These are phyloP conservation scores for Carlito syrichta DNA, from an alignment of 2,113 vertebrate species.

Conservation along the genomic window DNA sequence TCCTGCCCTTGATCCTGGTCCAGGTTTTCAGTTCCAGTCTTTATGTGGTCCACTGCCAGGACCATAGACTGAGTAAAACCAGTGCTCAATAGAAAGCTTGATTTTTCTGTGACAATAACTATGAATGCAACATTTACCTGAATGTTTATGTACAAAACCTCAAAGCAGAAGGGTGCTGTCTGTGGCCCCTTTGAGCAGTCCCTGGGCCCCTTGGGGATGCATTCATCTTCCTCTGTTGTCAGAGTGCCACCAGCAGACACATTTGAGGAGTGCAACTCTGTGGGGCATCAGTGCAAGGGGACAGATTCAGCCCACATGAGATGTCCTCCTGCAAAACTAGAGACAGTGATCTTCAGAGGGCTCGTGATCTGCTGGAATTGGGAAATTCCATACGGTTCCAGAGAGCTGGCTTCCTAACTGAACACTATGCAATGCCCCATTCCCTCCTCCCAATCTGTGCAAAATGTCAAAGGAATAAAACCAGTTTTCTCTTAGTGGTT, in stretches of 20 bases:
- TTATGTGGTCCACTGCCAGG: not conserved
- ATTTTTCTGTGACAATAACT: slow-evolving; percentile 9
- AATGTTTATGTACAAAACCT: not conserved
- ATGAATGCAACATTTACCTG: not conserved
- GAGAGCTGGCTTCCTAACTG: not conserved
- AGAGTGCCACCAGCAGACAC: not conserved
- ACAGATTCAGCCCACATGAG: not conserved
- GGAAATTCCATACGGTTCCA: not conserved
- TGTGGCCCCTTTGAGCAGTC: not conserved
- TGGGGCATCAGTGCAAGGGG: not conserved
- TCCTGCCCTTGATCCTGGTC: not conserved
- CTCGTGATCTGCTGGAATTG: not conserved
- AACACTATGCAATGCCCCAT: not conserved
- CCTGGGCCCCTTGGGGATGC: not conserved
- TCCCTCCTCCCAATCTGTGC: not conserved
- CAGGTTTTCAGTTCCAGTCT: not conserved
- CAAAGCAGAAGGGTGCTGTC: too few relatives aligned
- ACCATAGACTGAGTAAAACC: not conserved
- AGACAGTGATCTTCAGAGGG: not conserved
- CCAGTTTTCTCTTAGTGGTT: not conserved
- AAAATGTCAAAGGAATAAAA: not conserved
- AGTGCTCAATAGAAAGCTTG: not conserved
- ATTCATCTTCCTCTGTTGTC: not conserved
- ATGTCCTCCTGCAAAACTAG: rapidly evolving
- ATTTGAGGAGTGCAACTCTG: not conserved